Conservation (phyloP, 2,113 vertebrate genomes). For the Halcyon malimbica region DNA sequence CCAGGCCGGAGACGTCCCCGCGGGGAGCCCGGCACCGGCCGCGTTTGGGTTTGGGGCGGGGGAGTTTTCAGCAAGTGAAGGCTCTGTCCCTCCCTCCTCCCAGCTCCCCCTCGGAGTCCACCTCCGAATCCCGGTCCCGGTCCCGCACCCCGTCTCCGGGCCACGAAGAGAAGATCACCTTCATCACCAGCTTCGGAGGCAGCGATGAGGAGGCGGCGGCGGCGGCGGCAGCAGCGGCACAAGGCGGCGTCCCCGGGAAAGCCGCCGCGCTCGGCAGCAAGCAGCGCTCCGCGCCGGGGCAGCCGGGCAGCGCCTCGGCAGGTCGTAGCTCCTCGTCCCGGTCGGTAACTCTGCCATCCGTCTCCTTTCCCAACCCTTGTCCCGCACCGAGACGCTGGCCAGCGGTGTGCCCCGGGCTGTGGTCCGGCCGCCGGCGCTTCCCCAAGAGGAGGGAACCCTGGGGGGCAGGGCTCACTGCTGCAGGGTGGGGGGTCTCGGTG, state of each 20-base stretch:
- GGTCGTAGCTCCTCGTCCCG: constrained; percentile 94
- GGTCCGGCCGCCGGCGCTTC: no score
- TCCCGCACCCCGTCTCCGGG: constrained; percentile 83
- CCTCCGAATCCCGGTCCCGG: constrained; percentile 84
- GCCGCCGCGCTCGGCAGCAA: constrained; percentile 66
- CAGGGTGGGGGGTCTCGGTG: no score
- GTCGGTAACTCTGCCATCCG: constrained; percentile 91
- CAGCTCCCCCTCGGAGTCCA: constrained; percentile 80
- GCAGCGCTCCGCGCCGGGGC: constrained; percentile 60
- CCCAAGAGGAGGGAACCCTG: no score
- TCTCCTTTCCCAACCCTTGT: constrained; percentile 1
- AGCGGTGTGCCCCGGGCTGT: not conserved
- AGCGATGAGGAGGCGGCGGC: constrained; percentile 86
- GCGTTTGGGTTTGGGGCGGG: not conserved
- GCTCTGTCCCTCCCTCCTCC: rapidly evolving
- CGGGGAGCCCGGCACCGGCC: rapidly evolving
- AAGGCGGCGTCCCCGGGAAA: constrained; percentile 48
- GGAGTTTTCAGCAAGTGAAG: rapidly evolving
- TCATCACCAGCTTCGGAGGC: constrained; percentile 95
- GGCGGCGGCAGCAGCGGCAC: not conserved
- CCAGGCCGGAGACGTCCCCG: no score
- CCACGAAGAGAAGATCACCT: constrained; percentile 91
- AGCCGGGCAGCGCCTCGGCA: constrained; percentile 79
- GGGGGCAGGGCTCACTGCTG: no score
- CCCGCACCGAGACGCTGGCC: no score